Percentiles rank a stretch among this genome's conserved stretches.
Conservation (phyloP, 2,888 invertebrate species). For the Brachypterus glaber region DNA sequence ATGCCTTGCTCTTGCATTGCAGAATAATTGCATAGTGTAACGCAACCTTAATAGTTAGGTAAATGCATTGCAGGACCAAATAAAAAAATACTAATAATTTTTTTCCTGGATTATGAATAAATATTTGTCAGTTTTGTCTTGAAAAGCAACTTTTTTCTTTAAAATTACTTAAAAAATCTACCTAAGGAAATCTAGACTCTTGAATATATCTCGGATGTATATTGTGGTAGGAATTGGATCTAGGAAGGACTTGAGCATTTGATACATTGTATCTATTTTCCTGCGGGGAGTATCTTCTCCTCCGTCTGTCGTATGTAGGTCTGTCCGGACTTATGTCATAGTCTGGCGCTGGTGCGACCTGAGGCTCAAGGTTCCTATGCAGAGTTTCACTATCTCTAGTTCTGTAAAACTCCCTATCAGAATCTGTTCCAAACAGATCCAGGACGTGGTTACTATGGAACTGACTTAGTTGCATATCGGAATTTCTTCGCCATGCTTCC, state of each 20-base stretch:
- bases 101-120: too few relatives aligned
- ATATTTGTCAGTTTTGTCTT: too few relatives aligned
- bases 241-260: slow-evolving; percentile 24
- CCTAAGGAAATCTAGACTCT: slow-evolving; percentile 52
- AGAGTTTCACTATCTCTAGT: slow-evolving; percentile 22
- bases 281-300: slow-evolving; percentile 43
- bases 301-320: slow-evolving; percentile 36
- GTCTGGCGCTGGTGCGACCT: slow-evolving; percentile 17
- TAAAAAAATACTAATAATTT: too few relatives aligned
- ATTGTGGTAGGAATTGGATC: slow-evolving; percentile 55
- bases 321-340: slow-evolving; percentile 26
- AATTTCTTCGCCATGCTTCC: slow-evolving; percentile 60
- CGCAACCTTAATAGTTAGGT: too few relatives aligned
- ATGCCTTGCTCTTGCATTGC: too few relatives aligned
- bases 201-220: slow-evolving; percentile 54
- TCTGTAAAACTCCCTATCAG: slow-evolving; percentile 48
- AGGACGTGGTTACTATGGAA: slow-evolving; percentile 56
- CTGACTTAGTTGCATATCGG: slow-evolving; percentile 44
- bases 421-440: slow-evolving; percentile 57
- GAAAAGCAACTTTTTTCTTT: too few relatives aligned
- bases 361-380: slow-evolving; percentile 19
- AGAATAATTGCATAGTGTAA: too few relatives aligned
- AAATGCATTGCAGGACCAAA: too few relatives aligned
- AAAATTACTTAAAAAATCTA: neutral
- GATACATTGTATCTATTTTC: slow-evolving; percentile 40